Conservation (phyloP, 2,113 vertebrate species). For the Perccottus glenii region DNA sequence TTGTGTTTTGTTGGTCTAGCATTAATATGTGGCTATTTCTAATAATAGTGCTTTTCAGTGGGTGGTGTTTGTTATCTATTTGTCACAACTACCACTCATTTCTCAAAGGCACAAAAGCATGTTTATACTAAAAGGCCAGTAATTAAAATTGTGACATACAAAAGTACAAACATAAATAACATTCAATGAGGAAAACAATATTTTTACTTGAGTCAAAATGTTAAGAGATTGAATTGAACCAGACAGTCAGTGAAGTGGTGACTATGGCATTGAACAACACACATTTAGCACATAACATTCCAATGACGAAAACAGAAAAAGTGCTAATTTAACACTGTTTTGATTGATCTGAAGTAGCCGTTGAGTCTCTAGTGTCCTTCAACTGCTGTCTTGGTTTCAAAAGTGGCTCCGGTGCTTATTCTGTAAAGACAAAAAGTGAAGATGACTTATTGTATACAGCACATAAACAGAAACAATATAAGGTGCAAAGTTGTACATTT, state of each 20-base stretch:
- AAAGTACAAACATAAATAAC: not conserved
- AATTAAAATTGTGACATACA: not conserved
- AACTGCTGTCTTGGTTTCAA: constrained; percentile 79
- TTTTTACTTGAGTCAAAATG: not conserved
- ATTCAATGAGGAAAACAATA: not conserved
- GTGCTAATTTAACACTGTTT: constrained; percentile 67
- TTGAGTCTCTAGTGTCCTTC: constrained; percentile 71
- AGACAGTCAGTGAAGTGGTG: constrained; percentile 18
- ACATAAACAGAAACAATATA: not conserved
- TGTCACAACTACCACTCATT: no score
- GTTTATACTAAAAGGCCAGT: not conserved
- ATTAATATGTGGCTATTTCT: no score
- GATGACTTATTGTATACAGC: constrained; percentile 5
- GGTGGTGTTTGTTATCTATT: no score
- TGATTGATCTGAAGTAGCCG: constrained; percentile 38
- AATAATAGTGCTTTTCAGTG: no score
- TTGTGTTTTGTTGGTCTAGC: no score
- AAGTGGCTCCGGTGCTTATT: constrained; percentile 69
- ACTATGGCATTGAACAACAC: constrained; percentile 34
- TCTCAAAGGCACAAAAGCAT: not conserved
- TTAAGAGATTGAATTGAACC: not conserved
- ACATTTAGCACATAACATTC: constrained; percentile 27
- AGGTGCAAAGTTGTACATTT: not conserved
- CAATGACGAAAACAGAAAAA: constrained; percentile 43
- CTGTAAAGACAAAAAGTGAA: constrained; percentile 65